These are phyloP conservation scores for Yponomeuta plumbellus DNA, from an alignment of 2,888 invertebrate species.

Conservation along the genomic window DNA sequence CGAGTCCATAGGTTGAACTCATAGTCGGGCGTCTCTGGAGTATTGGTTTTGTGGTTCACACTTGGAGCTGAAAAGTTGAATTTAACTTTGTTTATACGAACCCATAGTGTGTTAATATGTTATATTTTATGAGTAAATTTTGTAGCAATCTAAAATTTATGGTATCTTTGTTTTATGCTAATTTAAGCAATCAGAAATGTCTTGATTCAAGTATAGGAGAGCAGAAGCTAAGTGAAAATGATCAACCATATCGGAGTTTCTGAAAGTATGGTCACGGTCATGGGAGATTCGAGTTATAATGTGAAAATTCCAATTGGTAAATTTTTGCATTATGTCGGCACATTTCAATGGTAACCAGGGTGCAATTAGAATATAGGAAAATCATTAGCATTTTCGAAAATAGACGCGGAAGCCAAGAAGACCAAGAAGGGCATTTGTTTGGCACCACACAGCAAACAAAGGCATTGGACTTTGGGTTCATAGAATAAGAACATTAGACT, in stretches of 20 bases:
- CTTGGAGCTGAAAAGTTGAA: conserved; percentile 44
- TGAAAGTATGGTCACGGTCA: no score
- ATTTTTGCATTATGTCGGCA: background rate
- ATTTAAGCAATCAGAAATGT: no score
- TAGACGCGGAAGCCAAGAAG: background rate
- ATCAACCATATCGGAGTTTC: no score
- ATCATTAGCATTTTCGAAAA: background rate
- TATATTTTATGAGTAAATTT: no score
- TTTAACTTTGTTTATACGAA: no score
- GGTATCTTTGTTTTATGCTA: no score
- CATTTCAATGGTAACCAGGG: background rate
- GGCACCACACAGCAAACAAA: background rate
- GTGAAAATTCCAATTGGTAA: background rate
- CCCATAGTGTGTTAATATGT: no score
- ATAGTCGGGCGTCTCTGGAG: conserved; percentile 78
- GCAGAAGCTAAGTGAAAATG: no score
- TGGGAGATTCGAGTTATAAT: no score
- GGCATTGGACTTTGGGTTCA: background rate
- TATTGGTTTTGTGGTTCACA: conserved; percentile 51
- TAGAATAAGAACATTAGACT: background rate
- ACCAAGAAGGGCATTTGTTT: background rate
- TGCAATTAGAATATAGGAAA: background rate
- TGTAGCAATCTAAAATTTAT: no score
- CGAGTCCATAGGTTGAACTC: conserved; percentile 94
- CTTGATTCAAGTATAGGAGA: no score